Base-by-base conservation (phyloP, 2,888 invertebrate genomes). In the Digitonthophagus gazella region DNA sequence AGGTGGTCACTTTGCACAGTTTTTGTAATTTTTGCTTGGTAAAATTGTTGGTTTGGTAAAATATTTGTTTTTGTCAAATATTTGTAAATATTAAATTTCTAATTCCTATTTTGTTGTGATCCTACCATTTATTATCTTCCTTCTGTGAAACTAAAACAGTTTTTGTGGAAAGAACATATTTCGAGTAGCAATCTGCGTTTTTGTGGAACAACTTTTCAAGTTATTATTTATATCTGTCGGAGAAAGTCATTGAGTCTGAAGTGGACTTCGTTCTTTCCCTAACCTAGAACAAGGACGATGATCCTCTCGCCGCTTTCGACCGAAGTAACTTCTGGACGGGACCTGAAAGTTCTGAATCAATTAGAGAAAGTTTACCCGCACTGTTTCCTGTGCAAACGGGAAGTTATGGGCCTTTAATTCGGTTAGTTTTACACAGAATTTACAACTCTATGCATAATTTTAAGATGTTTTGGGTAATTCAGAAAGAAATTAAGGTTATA, bases 261-360 rank as follows among this genome's bases (percentile, higher is more conserved):
- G 61, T 16, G 57, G 16, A 57, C 15, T 15, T 14, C n/a, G n/a
- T n/a, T n/a, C 28, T 44, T 22, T 44, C n/a, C n/a, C 28, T 44
- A 44, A 44, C 28, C 28, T 44, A 44, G 28, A 2, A 44, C 28
- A 11, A 44, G 28, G 28, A 5, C 28, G 28, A 44, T 44, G 28
- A 44, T 8, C n/a, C n/a, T 44, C 11, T 19, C 20, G 18, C 18
- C 18, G 18, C 61, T 20, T 18, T 67, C 63, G 67, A 55, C 28
- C 64, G 16, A 15, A 67, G 63, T 67, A 63, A 67, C 64, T 67
- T 67, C 19, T 54, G 67, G 67, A 55, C 44, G 55, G 15, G 55
- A 14, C 22, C 66, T 56, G 66, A 67, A 67, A 55, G 61, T 67
- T 55, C 55, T 20, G 67, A 67, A 67, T 67, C 67, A 67, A 67